Conservation (phyloP, 2,113 vertebrate species). For the Gallinago media region DNA sequence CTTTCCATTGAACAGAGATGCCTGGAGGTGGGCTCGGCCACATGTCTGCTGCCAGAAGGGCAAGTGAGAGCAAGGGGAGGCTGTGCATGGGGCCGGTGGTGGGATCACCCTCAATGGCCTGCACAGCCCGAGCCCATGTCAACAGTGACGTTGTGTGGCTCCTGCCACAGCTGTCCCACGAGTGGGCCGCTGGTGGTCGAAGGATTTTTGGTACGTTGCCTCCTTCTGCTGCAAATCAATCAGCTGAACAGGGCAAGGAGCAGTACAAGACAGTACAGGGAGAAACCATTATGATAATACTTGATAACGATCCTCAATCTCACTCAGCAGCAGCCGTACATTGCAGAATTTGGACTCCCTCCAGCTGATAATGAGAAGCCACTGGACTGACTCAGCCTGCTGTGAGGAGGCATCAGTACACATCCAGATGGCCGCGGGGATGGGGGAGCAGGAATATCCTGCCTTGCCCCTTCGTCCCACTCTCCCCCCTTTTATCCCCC, state of each 20-base stretch:
- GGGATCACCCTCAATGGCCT: neutral
- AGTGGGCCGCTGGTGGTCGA: neutral
- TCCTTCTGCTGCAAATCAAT: neutral
- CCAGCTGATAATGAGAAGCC: conserved; percentile 69
- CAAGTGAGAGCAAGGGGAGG: neutral
- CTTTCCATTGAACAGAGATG: neutral
- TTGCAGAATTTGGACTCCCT: conserved; percentile 40
- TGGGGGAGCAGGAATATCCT: conserved; percentile 32
- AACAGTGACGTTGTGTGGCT: accelerated
- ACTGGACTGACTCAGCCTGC: conserved; percentile 68
- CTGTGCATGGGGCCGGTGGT: accelerated
- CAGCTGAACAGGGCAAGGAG: conserved; percentile 5
- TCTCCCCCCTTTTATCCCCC: neutral
- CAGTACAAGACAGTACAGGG: conserved; percentile 9
- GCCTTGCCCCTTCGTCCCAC: neutral
- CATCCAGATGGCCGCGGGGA: conserved; percentile 63
- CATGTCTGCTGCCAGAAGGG: accelerated
- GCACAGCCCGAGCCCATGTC: neutral
- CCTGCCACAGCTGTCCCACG: neutral
- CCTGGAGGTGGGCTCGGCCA: neutral
- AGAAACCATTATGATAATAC: conserved; percentile 21
- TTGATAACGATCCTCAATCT: conserved; percentile 50
- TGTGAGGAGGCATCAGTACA: conserved; percentile 51
- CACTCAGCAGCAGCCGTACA: conserved; percentile 5
- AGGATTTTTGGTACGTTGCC: neutral